Base-by-base conservation (phyloP, 2,797 vertebrate species). In the Paratrypauchen microcephalus region DNA sequence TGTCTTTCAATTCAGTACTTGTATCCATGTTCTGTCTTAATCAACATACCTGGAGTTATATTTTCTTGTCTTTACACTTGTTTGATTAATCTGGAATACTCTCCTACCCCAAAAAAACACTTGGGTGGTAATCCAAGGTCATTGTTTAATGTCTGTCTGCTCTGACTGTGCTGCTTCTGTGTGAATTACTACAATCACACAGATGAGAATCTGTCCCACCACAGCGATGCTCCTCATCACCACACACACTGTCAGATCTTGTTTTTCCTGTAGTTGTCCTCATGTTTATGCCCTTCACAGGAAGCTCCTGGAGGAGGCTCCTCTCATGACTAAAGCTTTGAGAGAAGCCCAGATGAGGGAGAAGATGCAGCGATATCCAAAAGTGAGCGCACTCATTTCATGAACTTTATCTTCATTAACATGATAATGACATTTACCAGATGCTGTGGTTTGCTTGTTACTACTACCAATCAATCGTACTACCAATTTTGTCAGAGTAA, bases 301-400 rank as follows among this genome's bases (percentile, higher is more conserved):
- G 90, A 95, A 92, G 78, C 69, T 83, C 0, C 81, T 99, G 71
- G 97, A 99, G 75, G 97, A 99, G 89, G 90, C 94, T 19, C 96
- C 97, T 0, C 87, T 99, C 54, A 91, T 96, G 89, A 97, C 97
- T 61, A 95, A 93, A 83, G 88, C 93, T 76, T 86, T 96, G 73
- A 92, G 92, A 75, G 97, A 97, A 76, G 68, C 94, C 5, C 95
- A 94, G 82, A 87, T 91, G 83, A 96, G 94, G 80, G 93, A 96
- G 76, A 99, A 98, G 87, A 80, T 99, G 71, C 91, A 94, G 55
- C 89, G 93, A 72, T 99, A 99, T 85, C 95, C 97, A 4, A 97
- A 96, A 95, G 97, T 97, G 68, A 83, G 88, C 55, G 55, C 18
- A 19, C 30, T 15, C 8, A 4, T 63, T 63, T 63, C 13, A 21